Conservation (phyloP, 1,140 invertebrate species). For the Drosophila pectinifera region DNA sequence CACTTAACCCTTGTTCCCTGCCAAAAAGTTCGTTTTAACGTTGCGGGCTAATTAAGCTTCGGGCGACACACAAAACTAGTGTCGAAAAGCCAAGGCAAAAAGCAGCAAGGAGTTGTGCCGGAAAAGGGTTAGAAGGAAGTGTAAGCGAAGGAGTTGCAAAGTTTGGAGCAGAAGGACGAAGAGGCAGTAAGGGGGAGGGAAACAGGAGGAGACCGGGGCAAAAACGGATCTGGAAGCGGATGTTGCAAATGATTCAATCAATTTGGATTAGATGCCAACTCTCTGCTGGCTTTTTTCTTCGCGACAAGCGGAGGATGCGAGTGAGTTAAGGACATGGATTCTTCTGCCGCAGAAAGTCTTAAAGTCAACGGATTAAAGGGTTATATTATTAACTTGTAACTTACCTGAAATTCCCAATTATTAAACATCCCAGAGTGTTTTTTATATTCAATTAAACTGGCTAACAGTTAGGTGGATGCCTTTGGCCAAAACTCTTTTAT, state of each 20-base stretch:
- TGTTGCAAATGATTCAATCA: constrained; percentile 52
- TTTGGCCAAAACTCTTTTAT: neutral
- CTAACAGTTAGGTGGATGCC: neutral
- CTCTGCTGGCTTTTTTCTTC: constrained; percentile 1
- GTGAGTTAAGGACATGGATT: neutral
- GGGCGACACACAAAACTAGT: constrained; percentile 28
- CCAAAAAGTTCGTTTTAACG: constrained; percentile 24
- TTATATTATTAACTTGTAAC: too few relatives aligned
- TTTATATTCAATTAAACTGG: neutral
- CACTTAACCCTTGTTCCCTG: constrained; percentile 9
- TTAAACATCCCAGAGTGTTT: neutral
- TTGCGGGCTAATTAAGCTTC: constrained; percentile 38
- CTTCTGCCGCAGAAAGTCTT: neutral
- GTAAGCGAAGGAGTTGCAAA: neutral
- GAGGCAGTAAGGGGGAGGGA: neutral
- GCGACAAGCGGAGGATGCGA: constrained; percentile 10
- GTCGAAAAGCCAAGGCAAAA: constrained; percentile 35
- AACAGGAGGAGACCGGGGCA: too few relatives aligned
- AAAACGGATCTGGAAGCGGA: constrained; percentile 36
- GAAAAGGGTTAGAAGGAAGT: constrained; percentile 14
- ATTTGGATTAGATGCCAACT: constrained; percentile 27
- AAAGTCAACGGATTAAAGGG: neutral
- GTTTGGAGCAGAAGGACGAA: neutral
- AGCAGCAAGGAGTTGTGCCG: constrained; percentile 6
- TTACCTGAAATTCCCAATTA: neutral